Evolutionary conservation across 2,888 invertebrate genomes (phyloP).

Genomic region (Dione vanillae): DNA sequence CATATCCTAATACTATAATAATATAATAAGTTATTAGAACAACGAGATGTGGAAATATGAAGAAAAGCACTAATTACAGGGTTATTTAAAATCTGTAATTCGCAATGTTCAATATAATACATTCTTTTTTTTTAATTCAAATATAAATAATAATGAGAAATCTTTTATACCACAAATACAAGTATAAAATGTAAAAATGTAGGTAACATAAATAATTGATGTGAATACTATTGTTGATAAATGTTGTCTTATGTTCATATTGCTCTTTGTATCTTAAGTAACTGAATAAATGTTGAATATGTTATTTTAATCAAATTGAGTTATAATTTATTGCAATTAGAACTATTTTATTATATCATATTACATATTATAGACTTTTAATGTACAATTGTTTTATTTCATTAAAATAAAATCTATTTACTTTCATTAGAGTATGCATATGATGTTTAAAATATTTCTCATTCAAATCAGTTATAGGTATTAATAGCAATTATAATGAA

Average conservation of each 20-base stretch:
- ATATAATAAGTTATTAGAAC: constrained; percentile 2
- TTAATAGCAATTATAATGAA: no score
- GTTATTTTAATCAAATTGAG: constrained; percentile 41
- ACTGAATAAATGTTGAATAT: constrained; percentile 39
- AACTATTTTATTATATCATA: constrained; percentile 40
- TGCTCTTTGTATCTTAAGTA: constrained; percentile 34
- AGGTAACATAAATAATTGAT: constrained; percentile 1
- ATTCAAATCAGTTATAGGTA: no score
- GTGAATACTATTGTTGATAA: constrained; percentile 29
- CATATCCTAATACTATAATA: background rate
- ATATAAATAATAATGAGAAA: background rate
- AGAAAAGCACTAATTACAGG: constrained; percentile 4
- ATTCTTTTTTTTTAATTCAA: background rate
- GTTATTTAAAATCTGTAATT: constrained; percentile 9
- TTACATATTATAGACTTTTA: constrained; percentile 39
- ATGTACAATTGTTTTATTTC: constrained; percentile 29
- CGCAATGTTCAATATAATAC: background rate
- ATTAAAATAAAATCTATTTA: no score
- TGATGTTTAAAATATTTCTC: no score
- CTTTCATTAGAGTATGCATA: no score
- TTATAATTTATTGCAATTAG: constrained; percentile 43
- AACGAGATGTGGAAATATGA: background rate
- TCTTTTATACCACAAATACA: background rate
- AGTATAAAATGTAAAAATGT: constrained; percentile 18
- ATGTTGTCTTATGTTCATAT: constrained; percentile 29